Evolutionary conservation across 2,888 invertebrate species (phyloP).

Genomic region (Sinodicranocentrus sp.): DNA sequence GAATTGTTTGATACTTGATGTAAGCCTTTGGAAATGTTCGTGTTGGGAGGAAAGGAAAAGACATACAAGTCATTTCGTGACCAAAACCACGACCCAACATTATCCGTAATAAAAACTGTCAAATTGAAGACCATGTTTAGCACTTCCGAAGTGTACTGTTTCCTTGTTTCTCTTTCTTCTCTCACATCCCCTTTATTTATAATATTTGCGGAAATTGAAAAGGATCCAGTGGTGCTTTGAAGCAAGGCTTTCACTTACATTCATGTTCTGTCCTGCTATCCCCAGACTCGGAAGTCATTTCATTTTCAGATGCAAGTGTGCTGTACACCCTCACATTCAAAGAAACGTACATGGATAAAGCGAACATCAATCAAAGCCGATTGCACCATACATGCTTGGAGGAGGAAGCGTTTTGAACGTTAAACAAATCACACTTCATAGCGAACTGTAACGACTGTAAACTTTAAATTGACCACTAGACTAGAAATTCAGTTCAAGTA

Average conservation of each 20-base stretch:
- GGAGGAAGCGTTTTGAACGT: neutral
- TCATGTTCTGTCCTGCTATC: neutral
- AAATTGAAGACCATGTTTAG: conserved; percentile 52
- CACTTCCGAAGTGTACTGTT: conserved; percentile 42
- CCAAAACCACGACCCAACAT: neutral
- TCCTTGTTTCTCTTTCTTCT: conserved; percentile 4
- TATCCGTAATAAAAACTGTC: conserved; percentile 45
- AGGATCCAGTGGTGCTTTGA: conserved; percentile 58
- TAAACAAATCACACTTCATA: neutral
- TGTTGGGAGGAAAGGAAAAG: neutral
- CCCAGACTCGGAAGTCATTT: neutral
- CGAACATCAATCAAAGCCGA: neutral
- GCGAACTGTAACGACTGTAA: too few relatives aligned
- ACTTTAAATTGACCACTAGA: too few relatives aligned
- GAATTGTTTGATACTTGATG: neutral
- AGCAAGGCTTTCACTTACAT: conserved; percentile 28
- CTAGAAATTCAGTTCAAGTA: too few relatives aligned
- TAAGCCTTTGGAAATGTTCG: neutral
- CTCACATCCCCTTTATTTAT: conserved; percentile 10
- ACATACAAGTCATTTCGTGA: neutral
- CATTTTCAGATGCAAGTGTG: neutral
- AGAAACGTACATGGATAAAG: neutral
- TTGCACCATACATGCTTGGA: neutral
- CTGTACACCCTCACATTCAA: neutral
- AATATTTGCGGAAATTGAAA: conserved; percentile 60